Conservation (phyloP, 2,888 invertebrate species). For the Drosophila maculinotata region DNA sequence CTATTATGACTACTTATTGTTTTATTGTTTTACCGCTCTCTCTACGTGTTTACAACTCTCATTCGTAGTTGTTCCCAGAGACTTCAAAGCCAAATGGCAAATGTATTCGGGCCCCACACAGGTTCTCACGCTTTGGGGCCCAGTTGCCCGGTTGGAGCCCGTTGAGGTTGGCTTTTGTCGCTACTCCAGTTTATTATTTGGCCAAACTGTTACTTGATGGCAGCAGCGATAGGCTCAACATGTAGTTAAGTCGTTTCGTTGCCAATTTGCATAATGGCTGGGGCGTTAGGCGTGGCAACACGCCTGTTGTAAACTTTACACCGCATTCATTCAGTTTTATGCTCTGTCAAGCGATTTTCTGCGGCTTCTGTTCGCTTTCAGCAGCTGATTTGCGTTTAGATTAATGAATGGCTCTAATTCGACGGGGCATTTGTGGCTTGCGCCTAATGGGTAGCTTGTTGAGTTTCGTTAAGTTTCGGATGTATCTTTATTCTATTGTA, state of each 20-base stretch:
- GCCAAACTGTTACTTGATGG: slow-evolving; percentile 59
- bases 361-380: slow-evolving; percentile 27
- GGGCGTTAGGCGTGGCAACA: slow-evolving; percentile 18
- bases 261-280: slow-evolving; percentile 69
- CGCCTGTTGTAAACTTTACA: slow-evolving; percentile 36
- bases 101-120: slow-evolving; percentile 8
- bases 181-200: slow-evolving; percentile 65
- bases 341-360: slow-evolving; percentile 25
- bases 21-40: slow-evolving; percentile 29
- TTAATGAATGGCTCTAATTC: slow-evolving; percentile 28
- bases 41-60: slow-evolving; percentile 34
- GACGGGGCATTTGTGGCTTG: slow-evolving; percentile 10
- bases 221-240: slow-evolving; percentile 58
- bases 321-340: slow-evolving; percentile 33
- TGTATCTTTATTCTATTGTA: slow-evolving; percentile 10
- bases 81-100: too few relatives aligned
- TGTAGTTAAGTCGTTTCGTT: slow-evolving; percentile 60
- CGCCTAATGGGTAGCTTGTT: slow-evolving; percentile 11
- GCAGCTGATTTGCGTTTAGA: slow-evolving; percentile 22
- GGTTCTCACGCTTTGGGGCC: slow-evolving; percentile 56
- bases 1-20: slow-evolving; percentile 46
- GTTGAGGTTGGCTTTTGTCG: slow-evolving; percentile 3
- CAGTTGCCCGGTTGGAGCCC: slow-evolving; percentile 2
- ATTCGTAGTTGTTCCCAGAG: slow-evolving; percentile 21
- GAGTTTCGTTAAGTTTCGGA: slow-evolving; percentile 37